Conservation (phyloP, 1,140 invertebrate genomes). For the Calosoma granatense region DNA sequence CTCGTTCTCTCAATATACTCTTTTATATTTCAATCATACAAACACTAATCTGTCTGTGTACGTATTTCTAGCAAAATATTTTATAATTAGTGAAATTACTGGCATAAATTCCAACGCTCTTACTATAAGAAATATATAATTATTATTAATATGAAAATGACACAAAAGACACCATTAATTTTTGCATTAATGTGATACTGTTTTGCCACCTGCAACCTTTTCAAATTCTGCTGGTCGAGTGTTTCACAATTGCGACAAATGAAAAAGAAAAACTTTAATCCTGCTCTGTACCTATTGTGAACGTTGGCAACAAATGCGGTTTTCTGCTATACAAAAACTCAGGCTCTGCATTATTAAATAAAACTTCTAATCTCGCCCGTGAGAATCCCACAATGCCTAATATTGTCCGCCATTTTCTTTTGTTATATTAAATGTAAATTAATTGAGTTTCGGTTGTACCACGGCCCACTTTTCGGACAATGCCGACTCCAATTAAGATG, state of each 20-base stretch:
- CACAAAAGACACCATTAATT: neutral
- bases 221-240: no score
- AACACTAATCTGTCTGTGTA: no score
- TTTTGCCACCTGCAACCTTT: no score
- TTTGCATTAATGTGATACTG: neutral
- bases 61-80: no score
- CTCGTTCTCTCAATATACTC: no score
- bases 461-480: conserved; percentile 15
- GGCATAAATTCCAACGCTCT: no score
- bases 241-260: neutral
- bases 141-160: no score
- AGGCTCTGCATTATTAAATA: neutral
- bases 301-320: neutral
- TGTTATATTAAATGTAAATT: conserved; percentile 4
- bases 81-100: no score
- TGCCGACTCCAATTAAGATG: conserved; percentile 23
- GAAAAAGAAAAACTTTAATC: neutral
- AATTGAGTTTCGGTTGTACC: conserved; percentile 17
- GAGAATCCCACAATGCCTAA: neutral
- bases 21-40: no score
- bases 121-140: no score
- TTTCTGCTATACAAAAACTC: neutral
- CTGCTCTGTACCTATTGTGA: neutral
- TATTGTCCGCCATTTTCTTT: neutral
- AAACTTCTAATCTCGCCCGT: conserved; percentile 8